Evolutionary conservation across 2,797 vertebrate species (phyloP), one percentile per base, ranked within the genome.

Genomic region (Oophaga sylvatica): DNA sequence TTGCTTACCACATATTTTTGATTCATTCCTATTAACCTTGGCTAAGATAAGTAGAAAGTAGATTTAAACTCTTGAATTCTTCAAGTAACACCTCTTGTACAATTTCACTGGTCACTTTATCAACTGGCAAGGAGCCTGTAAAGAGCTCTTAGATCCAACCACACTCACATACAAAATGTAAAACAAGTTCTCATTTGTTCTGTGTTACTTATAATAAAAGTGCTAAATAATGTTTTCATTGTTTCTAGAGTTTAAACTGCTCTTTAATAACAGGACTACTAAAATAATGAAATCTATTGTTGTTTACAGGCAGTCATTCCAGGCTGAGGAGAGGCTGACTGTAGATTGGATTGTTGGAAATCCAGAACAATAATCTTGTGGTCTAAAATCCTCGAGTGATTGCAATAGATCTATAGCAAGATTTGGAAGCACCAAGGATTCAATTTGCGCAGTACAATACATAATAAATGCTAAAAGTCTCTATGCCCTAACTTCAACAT

Each of bases 21-120:
- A 70, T 29, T 71, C 41, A 71, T 56, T 71, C 45, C 41, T 71
- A 48, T 56, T 70, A 83, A 35, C 41, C 65, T 83, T 83, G 67
- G 81, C 67, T 68, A 83, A 70, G 63, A 70, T 53, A 71, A 77
- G n/a, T 82, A 53, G 13, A 68, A 56, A 83, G 45, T 83, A 70
- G n/a, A 70, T 56, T 53, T 10, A 53, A 26, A 56, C 53, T 83
- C 81, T 71, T 83, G 81, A 63, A 70, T 71, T 83, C 41, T 57
- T 70, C 65, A 83, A 71, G 65, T n/a, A 71, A 83, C 81, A 83
- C 81, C 48, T 83, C 63, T 56, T 70, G 68, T 48, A 70, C 45
- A 31, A 41, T 83, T 31, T 83, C 63, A 56, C 53, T 68, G 62
- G 80, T 71, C 31, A 26, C 56, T 83, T 83, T 71, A 83, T 70